Evolutionary conservation across 2,113 vertebrate genomes (phyloP), one percentile per base, ranked within the genome.

Genomic region (Nycticebus coucang): DNA sequence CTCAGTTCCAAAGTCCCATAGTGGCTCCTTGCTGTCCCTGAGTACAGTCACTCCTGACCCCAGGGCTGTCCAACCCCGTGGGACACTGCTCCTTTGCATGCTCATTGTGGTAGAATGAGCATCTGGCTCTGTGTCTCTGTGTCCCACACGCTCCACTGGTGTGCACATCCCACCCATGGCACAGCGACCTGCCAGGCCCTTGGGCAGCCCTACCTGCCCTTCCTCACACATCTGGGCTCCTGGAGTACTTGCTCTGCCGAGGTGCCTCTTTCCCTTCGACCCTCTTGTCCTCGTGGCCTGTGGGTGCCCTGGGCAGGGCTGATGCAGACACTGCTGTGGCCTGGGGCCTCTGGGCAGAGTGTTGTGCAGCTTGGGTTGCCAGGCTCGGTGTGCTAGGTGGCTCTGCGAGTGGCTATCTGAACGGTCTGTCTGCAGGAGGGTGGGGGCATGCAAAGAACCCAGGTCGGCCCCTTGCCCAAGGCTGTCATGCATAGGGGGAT

Each of bases 381-480:
- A 1, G n/a, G 6, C 4, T 35, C 19, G 18, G 35, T 37, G 4
- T 28, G 7, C 6, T 0, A 12, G 11, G 75, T 55, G 0, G 10
- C 35, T 66, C 28, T 45, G 26, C 22, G 37, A 5, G 15, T n/a
- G 5, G 77, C 37, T 55, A 5, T 19, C 8, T 30, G 33, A 68
- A 50, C n/a, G 53, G 7, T 15, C 12, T 50, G 45, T 50, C 45
- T 50, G 7, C 10, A 10, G 45, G 45, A 50, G 45, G 45, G 45
- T 50, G 45, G 45, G 45, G 45, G 45, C 45, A 9, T 50, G 45
- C 8, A 10, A 10, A 50, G 45, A 50, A 50, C 45, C 45, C 45
- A 50, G 10, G 45, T 50, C 10, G 10, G 45, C 45, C 45, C 45
- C 45, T 50, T 50, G 45, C 45, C 45, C 45, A 9, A 50, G n/a